Percentiles rank a stretch among this genome's conserved stretches.
These are phyloP conservation scores for Crenichthys baileyi DNA, from an alignment of 2,797 vertebrate genomes.

Conservation along the genomic window DNA sequence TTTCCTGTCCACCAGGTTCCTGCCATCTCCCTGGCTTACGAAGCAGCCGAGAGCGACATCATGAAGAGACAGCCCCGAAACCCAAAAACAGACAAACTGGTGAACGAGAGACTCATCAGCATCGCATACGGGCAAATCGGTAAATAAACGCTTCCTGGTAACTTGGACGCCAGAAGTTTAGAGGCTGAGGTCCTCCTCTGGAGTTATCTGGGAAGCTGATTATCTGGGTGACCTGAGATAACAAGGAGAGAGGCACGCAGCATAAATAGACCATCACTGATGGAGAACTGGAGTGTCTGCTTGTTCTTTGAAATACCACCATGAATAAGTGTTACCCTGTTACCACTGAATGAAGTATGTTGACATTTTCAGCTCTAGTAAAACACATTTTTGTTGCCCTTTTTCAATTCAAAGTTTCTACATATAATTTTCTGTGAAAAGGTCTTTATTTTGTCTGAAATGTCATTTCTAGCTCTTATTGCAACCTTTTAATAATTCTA, in stretches of 20 bases:
- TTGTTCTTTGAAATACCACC: conserved; percentile 38
- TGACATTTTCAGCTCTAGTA: not conserved
- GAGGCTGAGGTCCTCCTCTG: not conserved
- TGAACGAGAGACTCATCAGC: conserved; percentile 96
- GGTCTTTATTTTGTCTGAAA: too few relatives aligned
- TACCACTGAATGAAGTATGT: conserved; percentile 11
- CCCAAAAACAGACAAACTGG: conserved; percentile 94
- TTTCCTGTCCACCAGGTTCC: conserved; percentile 82
- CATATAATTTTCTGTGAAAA: too few relatives aligned
- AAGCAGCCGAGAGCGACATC: conserved; percentile 97
- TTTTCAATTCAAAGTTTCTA: not conserved
- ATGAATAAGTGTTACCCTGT: conserved; percentile 39
- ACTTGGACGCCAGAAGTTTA: not conserved
- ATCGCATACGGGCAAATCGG: conserved; percentile 97
- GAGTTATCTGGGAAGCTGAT: conserved; percentile 1
- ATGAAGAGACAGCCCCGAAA: conserved; percentile 98
- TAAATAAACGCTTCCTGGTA: conserved; percentile 60
- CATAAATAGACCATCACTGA: conserved; percentile 62
- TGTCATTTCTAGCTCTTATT: not conserved
- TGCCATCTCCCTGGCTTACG: conserved; percentile 96
- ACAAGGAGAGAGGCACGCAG: conserved; percentile 33
- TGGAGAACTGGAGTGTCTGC: conserved; percentile 20
- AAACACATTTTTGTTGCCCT: not conserved
- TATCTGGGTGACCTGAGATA: conserved; percentile 52
- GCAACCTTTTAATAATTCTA: too few relatives aligned